Conservation (phyloP, 2,797 vertebrate species). For the Halcyon badia region DNA sequence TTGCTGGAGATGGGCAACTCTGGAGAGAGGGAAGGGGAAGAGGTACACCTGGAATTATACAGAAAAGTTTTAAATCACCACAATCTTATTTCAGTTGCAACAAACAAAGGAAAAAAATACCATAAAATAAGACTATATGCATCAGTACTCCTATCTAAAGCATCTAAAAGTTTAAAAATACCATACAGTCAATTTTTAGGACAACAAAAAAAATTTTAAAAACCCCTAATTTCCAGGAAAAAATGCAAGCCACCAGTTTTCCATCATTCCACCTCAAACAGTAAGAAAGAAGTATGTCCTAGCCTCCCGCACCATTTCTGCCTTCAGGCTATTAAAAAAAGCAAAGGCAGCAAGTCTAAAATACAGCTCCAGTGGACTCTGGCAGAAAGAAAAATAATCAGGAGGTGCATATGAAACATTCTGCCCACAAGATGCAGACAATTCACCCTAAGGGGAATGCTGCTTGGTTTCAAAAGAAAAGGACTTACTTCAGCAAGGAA, state of each 20-base stretch:
- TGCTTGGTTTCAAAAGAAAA: background rate
- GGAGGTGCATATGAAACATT: background rate
- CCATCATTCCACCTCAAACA: background rate
- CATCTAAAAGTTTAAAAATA: background rate
- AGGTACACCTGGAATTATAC: background rate
- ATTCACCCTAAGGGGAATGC: background rate
- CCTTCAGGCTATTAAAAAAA: background rate
- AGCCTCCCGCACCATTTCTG: background rate
- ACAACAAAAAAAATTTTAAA: background rate
- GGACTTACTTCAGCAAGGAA: background rate
- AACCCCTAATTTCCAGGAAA: background rate
- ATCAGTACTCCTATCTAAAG: background rate
- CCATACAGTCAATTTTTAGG: background rate
- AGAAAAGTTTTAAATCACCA: background rate
- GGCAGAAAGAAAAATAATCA: background rate
- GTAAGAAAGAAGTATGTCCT: rapidly evolving
- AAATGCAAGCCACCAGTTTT: background rate
- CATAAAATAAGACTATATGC: background rate
- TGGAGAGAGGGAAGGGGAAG: rapidly evolving
- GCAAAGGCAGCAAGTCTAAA: background rate
- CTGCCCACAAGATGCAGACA: background rate
- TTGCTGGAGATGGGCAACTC: background rate
- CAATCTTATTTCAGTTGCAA: background rate
- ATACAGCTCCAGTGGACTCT: background rate
- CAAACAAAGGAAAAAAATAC: background rate